Percentiles rank a stretch among this genome's conserved stretches.
Evolutionary conservation across 2,888 invertebrate species (phyloP).

Genomic region (Drosophila incognita): DNA sequence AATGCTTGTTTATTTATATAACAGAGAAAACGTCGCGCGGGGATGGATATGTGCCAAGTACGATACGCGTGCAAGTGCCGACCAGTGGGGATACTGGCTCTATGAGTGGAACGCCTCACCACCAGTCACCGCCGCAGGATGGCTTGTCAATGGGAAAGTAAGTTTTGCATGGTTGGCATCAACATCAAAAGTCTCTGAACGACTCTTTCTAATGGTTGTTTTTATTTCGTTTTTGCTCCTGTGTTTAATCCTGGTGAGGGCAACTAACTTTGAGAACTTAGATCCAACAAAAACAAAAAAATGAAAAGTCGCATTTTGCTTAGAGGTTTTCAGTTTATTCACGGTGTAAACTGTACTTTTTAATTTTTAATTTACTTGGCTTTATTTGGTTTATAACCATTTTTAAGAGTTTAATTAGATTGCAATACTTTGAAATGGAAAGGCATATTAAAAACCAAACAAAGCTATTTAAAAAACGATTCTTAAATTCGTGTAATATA

Average conservation of each 20-base stretch:
- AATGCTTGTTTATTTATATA: slow-evolving; percentile 22
- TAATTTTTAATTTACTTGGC: slow-evolving; percentile 30
- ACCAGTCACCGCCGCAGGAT: slow-evolving; percentile 88
- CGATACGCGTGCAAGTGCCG: slow-evolving; percentile 93
- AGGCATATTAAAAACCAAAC: slow-evolving; percentile 13
- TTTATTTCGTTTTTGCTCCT: slow-evolving; percentile 15
- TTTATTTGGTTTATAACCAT: slow-evolving; percentile 32
- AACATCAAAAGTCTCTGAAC: slow-evolving; percentile 1
- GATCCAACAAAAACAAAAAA: neutral
- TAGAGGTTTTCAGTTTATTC: slow-evolving; percentile 3
- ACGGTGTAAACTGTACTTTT: slow-evolving; percentile 21
- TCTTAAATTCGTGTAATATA: slow-evolving; percentile 7
- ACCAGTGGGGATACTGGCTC: slow-evolving; percentile 86
- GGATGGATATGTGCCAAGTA: slow-evolving; percentile 94
- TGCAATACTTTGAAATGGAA: slow-evolving; percentile 81
- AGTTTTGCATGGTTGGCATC: slow-evolving; percentile 66
- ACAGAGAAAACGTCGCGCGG: slow-evolving; percentile 83
- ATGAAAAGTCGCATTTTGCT: neutral
- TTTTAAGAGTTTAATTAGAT: slow-evolving; percentile 65
- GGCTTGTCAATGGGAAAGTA: slow-evolving; percentile 89
- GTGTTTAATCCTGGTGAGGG: neutral
- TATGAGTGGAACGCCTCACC: slow-evolving; percentile 88
- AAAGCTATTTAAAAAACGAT: slow-evolving; percentile 18
- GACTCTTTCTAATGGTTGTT: slow-evolving; percentile 19
- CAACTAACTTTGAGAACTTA: neutral